A percentile compares a stretch with the other conserved stretches of the same genome.
Evolutionary conservation across 2,888 invertebrate genomes (phyloP).

Genomic region (Tetranychus truncatus): DNA sequence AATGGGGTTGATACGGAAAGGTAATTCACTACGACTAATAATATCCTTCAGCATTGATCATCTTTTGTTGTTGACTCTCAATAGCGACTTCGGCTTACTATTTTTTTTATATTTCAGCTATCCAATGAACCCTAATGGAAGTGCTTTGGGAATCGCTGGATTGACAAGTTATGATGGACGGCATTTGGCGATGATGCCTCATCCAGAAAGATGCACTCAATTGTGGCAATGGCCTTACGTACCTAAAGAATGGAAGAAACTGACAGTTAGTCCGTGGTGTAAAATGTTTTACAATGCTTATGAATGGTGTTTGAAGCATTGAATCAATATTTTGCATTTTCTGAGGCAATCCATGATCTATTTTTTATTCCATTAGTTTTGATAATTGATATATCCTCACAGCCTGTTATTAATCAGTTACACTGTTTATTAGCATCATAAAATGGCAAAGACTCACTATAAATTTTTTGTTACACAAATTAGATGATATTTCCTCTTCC

Average conservation of each 20-base stretch:
- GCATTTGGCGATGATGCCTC: conserved; percentile 95
- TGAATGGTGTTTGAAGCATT: neutral
- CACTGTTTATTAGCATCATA: too few species aligned
- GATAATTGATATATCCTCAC: too few species aligned
- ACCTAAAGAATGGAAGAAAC: conserved; percentile 31
- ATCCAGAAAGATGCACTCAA: conserved; percentile 78
- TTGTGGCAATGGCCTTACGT: conserved; percentile 74
- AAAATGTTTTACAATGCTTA: conserved; percentile 11
- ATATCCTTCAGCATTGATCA: neutral
- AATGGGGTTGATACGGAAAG: conserved; percentile 44
- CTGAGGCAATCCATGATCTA: too few species aligned
- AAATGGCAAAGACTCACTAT: too few species aligned
- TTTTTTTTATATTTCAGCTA: conserved; percentile 38
- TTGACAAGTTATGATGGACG: conserved; percentile 73
- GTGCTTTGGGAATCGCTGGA: conserved; percentile 64
- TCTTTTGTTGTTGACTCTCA: neutral
- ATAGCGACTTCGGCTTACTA: neutral
- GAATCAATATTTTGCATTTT: too few species aligned
- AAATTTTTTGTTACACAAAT: too few species aligned
- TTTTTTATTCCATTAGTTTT: too few species aligned
- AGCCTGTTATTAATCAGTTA: too few species aligned
- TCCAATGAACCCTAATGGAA: conserved; percentile 89
- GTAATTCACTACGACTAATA: conserved; percentile 13
- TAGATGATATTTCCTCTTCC: too few species aligned
- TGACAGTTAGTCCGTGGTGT: conserved; percentile 2